Percentiles rank a stretch among this genome's conserved stretches.
phyloP scores from a whole-genome alignment of 2,113 vertebrate genomes.

The Cyanoliseus patagonus region DNA sequence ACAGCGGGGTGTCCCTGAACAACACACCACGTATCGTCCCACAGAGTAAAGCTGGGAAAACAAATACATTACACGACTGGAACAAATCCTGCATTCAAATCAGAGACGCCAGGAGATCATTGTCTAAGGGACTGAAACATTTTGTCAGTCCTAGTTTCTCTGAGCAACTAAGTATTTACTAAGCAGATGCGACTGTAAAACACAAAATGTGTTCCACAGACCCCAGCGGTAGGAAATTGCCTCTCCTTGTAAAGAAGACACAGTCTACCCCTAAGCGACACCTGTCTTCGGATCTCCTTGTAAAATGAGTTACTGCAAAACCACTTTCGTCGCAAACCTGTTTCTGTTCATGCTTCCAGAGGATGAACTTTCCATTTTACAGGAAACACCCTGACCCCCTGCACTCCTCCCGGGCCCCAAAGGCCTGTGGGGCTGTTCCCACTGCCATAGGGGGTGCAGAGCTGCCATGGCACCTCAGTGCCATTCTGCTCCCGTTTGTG shows the following conservation, averaged over 20 bases:
- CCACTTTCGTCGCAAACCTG: neutral
- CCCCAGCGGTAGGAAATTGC: fast-evolving
- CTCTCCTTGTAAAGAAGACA: neutral
- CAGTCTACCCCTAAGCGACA: neutral
- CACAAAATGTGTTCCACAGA: neutral
- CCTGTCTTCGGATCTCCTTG: neutral
- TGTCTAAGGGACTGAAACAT: neutral
- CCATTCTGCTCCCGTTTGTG: neutral
- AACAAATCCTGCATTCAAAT: neutral
- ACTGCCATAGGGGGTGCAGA: fast-evolving
- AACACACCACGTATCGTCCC: no score
- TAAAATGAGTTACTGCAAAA: neutral
- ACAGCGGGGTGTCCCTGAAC: no score
- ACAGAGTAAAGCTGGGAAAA: fast-evolving
- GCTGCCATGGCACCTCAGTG: fast-evolving
- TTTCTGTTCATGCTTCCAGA: neutral
- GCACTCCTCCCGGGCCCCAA: neutral
- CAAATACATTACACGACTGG: fast-evolving
- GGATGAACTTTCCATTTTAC: neutral
- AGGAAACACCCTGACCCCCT: neutral
- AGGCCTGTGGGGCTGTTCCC: neutral
- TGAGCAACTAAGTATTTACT: neutral
- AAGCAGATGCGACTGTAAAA: neutral
- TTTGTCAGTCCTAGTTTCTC: no score
- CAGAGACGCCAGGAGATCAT: neutral